phyloP scores from a whole-genome alignment of 2,797 vertebrate species.

The Phataginus tetradactyla region DNA sequence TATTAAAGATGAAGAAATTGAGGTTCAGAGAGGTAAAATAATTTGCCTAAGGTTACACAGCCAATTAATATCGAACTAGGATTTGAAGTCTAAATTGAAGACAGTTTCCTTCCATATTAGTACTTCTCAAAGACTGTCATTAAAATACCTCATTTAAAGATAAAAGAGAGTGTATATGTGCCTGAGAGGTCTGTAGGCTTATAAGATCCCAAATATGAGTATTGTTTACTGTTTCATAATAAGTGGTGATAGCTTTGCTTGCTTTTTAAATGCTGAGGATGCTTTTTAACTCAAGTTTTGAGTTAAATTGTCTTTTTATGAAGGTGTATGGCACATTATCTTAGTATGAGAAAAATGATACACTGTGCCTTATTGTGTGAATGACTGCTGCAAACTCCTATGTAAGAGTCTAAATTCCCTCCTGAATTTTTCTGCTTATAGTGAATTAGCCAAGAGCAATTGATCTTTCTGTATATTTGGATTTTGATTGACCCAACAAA shows the following conservation, averaged over 20 bases:
- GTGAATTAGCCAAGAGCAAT: background rate
- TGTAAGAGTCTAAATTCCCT: background rate
- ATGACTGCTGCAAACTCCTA: background rate
- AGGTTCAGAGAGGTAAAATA: constrained; percentile 25
- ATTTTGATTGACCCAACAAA: constrained; percentile 1
- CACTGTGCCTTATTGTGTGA: background rate
- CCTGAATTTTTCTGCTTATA: background rate
- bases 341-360: background rate
- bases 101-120: background rate
- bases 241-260: background rate
- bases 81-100: constrained; percentile 48
- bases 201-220: background rate
- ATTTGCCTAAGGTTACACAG: constrained; percentile 9
- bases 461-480: background rate
- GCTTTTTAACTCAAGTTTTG: constrained; percentile 16
- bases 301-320: background rate
- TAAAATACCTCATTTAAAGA: constrained; percentile 4
- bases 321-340: background rate
- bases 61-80: background rate
- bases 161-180: background rate
- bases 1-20: constrained; percentile 39
- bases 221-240: background rate
- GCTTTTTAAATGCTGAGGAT: background rate
- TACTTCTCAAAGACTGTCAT: background rate
- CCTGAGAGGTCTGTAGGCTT: background rate